A percentile compares a stretch with the other conserved stretches of the same genome.
Evolutionary conservation across 2,797 vertebrate species (phyloP).

Genomic region (Gobionotothen gibberifrons): DNA sequence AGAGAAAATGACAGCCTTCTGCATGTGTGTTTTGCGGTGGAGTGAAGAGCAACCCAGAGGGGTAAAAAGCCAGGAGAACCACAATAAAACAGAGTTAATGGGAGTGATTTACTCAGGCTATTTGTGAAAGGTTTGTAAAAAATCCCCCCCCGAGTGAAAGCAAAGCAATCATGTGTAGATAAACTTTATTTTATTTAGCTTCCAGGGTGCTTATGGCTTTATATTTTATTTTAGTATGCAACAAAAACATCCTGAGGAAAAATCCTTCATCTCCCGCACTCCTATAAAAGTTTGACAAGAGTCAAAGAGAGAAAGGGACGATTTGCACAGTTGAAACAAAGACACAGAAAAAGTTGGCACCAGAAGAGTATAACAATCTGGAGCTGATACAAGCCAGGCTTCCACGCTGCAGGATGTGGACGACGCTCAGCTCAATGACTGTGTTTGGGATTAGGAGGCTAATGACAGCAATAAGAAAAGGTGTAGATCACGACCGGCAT

Average conservation of each 20-base stretch:
- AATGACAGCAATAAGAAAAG: slow-evolving; percentile 77
- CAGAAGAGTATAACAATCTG: slow-evolving; percentile 70
- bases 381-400: slow-evolving; percentile 42
- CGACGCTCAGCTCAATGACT: slow-evolving; percentile 55
- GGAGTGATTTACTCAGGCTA: slow-evolving; percentile 41
- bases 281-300: slow-evolving; percentile 36
- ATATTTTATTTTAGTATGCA: not conserved
- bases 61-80: slow-evolving; percentile 19
- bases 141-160: not conserved
- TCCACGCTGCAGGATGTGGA: slow-evolving; percentile 52
- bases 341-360: slow-evolving; percentile 47
- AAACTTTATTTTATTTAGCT: slow-evolving; percentile 4
- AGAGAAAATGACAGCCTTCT: slow-evolving; percentile 65
- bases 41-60: slow-evolving; percentile 24
- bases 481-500: slow-evolving; percentile 67
- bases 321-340: slow-evolving; percentile 46
- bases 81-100: slow-evolving; percentile 39
- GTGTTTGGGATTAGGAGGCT: slow-evolving; percentile 65
- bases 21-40: slow-evolving; percentile 46
- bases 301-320: slow-evolving; percentile 25
- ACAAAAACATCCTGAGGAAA: slow-evolving; percentile 27
- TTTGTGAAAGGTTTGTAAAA: slow-evolving; percentile 28
- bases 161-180: slow-evolving; percentile 12
- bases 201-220: not conserved
- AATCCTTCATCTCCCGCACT: slow-evolving; percentile 25